Conservation (phyloP, 2,797 vertebrate genomes). For the Luscinia megarhynchos region DNA sequence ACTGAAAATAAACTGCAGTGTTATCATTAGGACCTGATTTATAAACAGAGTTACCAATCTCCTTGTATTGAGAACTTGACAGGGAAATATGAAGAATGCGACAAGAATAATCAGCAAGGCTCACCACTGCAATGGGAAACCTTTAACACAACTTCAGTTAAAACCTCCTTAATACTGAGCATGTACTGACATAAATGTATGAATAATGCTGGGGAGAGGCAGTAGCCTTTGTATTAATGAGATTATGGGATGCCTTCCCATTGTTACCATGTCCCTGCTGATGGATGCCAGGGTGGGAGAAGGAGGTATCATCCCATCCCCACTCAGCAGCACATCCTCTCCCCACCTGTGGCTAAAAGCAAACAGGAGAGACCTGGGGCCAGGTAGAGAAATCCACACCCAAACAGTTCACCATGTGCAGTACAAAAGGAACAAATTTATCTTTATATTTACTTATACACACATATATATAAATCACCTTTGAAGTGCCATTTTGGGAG, state of each 20-base stretch:
- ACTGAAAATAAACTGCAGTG: not conserved
- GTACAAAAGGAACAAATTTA: not conserved
- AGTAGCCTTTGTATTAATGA: not conserved
- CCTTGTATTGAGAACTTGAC: not conserved
- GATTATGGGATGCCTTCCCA: not conserved
- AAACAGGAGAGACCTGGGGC: not conserved
- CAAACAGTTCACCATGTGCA: not conserved
- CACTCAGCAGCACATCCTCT: not conserved
- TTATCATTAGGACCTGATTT: not conserved
- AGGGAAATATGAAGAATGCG: not conserved
- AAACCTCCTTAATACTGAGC: not conserved
- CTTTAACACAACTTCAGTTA: not conserved
- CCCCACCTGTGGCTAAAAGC: not conserved
- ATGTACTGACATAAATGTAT: not conserved
- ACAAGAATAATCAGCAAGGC: fast-evolving
- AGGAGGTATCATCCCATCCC: not conserved
- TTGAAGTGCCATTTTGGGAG: not conserved
- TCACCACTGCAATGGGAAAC: not conserved
- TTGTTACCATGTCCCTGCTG: not conserved
- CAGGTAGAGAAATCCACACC: not conserved
- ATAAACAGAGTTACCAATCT: not conserved
- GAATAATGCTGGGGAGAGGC: not conserved
- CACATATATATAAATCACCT: fast-evolving
- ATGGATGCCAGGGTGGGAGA: not conserved
- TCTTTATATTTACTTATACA: not conserved